Percentiles rank a stretch among this genome's conserved stretches.
phyloP scores from a whole-genome alignment of 2,113 vertebrate species.

The Dasyprocta punctata region DNA sequence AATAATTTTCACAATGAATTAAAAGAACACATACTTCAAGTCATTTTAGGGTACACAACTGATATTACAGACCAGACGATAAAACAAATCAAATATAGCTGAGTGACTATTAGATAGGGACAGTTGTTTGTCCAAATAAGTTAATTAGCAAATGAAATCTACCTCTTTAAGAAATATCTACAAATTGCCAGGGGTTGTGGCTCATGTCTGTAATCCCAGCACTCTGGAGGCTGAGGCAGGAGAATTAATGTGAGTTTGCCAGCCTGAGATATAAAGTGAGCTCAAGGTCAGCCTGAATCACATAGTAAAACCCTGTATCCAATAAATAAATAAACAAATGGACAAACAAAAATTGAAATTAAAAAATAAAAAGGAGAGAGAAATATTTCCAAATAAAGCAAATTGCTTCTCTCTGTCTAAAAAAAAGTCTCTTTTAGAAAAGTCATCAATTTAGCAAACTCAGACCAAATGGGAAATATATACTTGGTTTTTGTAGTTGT shows the following conservation, averaged over 20 bases:
- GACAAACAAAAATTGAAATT: too few species aligned
- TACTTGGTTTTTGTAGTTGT: not conserved
- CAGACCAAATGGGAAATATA: not conserved
- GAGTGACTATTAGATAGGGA: not conserved
- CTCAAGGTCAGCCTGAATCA: not conserved
- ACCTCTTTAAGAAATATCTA: not conserved
- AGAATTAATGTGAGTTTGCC: not conserved
- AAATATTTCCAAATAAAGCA: not conserved
- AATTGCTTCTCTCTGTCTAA: not conserved
- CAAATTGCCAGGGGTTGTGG: not conserved
- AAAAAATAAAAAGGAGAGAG: not conserved
- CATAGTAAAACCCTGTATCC: not conserved
- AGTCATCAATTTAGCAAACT: not conserved
- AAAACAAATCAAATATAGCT: not conserved
- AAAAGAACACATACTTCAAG: not conserved
- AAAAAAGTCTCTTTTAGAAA: not conserved
- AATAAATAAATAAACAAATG: not conserved
- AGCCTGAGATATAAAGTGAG: not conserved
- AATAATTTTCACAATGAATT: not conserved
- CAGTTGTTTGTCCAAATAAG: not conserved
- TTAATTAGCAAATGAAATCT: slow-evolving; percentile 40
- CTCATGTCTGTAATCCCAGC: too few species aligned
- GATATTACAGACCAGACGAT: not conserved
- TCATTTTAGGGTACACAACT: not conserved
- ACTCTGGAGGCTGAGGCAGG: not conserved